Conservation (phyloP, 2,888 invertebrate genomes). For the Polydrusus pterygomalis region DNA sequence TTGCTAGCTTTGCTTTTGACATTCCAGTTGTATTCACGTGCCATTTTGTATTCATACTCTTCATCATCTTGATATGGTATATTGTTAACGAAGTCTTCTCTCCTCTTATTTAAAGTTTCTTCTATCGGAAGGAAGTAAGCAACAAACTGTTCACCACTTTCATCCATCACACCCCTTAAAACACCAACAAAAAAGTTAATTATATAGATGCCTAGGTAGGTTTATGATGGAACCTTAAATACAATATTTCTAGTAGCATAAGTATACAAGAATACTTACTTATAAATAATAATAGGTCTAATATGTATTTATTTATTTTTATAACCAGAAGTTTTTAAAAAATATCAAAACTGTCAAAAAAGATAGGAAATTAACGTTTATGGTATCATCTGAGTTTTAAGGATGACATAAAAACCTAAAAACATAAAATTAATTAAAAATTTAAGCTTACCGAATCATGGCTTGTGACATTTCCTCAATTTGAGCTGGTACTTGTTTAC, state of each 20-base stretch:
- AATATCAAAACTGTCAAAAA: too few relatives aligned
- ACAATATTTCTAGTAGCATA: too few relatives aligned
- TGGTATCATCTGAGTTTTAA: too few relatives aligned
- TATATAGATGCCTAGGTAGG: slow-evolving; percentile 19
- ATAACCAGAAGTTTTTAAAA: too few relatives aligned
- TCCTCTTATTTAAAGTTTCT: slow-evolving; percentile 91
- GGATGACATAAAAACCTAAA: too few relatives aligned
- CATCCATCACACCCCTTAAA: slow-evolving; percentile 97
- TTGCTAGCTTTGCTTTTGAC: slow-evolving; percentile 90
- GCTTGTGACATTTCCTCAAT: slow-evolving; percentile 99
- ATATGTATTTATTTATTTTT: too few relatives aligned
- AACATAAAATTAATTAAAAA: slow-evolving; percentile 14
- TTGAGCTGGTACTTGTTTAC: slow-evolving; percentile 89
- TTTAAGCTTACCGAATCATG: slow-evolving; percentile 88
- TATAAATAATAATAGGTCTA: too few relatives aligned
- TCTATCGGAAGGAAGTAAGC: slow-evolving; percentile 98
- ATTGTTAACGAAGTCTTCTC: slow-evolving; percentile 84
- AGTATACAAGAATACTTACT: too few relatives aligned
- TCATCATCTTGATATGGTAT: slow-evolving; percentile 91
- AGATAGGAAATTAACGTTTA: too few relatives aligned
- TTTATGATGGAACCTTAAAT: too few relatives aligned
- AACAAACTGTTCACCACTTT: slow-evolving; percentile 98
- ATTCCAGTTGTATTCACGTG: slow-evolving; percentile 99
- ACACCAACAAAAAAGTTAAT: slow-evolving; percentile 10
- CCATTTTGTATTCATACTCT: slow-evolving; percentile 97